These are phyloP conservation scores for Calidris pugnax DNA, from an alignment of 2,113 vertebrate species.

Conservation along the genomic window DNA sequence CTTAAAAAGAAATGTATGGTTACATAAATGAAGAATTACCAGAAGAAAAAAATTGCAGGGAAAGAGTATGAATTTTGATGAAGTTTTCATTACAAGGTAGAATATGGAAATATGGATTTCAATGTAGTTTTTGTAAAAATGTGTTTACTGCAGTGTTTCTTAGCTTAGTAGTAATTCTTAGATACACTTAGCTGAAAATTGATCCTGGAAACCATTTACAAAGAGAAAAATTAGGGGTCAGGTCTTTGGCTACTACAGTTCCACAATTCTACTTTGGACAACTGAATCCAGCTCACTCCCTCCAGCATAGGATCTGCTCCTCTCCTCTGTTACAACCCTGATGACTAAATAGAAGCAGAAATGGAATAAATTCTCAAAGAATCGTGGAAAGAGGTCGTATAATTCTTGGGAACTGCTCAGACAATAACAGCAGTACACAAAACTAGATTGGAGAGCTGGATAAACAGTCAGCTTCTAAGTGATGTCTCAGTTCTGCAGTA, in stretches of 20 bases:
- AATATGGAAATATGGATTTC: background rate
- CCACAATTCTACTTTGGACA: background rate
- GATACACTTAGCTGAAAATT: background rate
- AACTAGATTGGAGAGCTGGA: background rate
- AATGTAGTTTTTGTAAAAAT: background rate
- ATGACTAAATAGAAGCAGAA: background rate
- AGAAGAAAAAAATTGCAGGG: background rate
- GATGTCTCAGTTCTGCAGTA: slow-evolving; percentile 2
- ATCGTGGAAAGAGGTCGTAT: background rate
- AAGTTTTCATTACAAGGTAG: background rate
- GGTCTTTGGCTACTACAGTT: background rate
- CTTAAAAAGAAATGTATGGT: background rate
- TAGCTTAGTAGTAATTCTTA: background rate
- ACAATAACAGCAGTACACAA: background rate
- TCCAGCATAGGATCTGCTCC: background rate
- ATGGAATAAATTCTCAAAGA: background rate
- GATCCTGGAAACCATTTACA: background rate
- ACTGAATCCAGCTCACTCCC: background rate
- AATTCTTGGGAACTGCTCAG: background rate
- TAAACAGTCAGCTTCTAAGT: background rate
- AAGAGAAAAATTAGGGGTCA: background rate
- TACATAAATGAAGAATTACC: background rate
- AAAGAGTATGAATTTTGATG: background rate
- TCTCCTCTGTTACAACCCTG: background rate
- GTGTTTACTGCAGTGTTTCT: background rate